Evolutionary conservation across 2,888 invertebrate genomes (phyloP).

Genomic region (Acanthoscelides obtectus): DNA sequence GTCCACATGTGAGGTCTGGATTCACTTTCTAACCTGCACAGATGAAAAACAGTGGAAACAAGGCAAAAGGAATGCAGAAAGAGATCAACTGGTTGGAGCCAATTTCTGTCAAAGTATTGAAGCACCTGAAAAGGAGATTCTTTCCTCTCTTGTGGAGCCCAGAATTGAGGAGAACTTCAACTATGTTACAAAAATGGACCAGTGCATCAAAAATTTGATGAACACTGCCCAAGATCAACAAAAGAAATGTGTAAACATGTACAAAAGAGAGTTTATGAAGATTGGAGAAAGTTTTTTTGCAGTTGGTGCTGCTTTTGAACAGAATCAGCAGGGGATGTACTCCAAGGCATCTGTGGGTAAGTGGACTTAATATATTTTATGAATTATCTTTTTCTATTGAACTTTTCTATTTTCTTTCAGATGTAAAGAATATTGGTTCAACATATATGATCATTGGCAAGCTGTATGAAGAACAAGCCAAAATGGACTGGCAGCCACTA

Average conservation of each 20-base stretch:
- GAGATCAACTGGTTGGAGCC: conserved; percentile 84
- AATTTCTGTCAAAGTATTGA: conserved; percentile 87
- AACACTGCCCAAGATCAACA: conserved; percentile 78
- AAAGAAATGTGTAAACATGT: conserved; percentile 79
- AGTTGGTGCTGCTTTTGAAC: conserved; percentile 77
- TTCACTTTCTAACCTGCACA: conserved; percentile 94
- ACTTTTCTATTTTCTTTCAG: conserved; percentile 21
- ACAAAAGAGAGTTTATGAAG: conserved; percentile 86
- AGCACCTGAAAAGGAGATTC: conserved; percentile 74
- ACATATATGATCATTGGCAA: conserved; percentile 86
- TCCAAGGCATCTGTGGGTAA: conserved; percentile 68
- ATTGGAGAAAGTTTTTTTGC: conserved; percentile 83
- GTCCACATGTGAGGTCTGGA: conserved; percentile 88
- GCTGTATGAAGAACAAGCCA: conserved; percentile 86
- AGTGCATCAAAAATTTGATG: conserved; percentile 78
- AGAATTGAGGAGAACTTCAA: conserved; percentile 79
- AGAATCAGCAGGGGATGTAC: conserved; percentile 65
- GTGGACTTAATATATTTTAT: too few relatives aligned
- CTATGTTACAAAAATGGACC: conserved; percentile 83
- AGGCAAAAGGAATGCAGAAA: conserved; percentile 93
- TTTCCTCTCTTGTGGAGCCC: conserved; percentile 70
- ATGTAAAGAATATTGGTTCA: conserved; percentile 73
- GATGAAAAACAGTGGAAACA: conserved; percentile 97
- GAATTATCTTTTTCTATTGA: conserved; percentile 1
- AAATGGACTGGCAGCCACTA: conserved; percentile 85